Base-by-base conservation (phyloP, 1,140 invertebrate species). In the Notospermus geniculatus region DNA sequence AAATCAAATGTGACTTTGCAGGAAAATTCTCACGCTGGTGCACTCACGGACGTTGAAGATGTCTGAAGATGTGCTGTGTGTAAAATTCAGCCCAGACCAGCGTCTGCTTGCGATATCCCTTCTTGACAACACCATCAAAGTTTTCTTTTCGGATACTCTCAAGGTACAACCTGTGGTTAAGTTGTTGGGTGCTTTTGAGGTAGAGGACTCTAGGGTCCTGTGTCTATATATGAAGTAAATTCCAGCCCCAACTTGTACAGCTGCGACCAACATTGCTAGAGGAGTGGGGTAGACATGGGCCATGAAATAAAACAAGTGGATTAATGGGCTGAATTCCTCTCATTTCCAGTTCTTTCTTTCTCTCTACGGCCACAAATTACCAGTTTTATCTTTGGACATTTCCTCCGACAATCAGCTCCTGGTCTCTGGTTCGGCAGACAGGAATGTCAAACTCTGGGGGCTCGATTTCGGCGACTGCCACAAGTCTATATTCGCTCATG, bases 381-480 rank as follows among this genome's bases (percentile, higher is more conserved):
- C 97, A 1, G 92, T 98, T 0, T 82, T 92, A 0, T 92, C 91
- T 71, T 86, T 99, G 84, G 95, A 98, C 76, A 96, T 99, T 66
- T 94, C 91, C 0, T 89, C 88, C 68, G 96, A 99, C 81, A 92
- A 89, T 0, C 87, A 86, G 1, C 73, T 99, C 1, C 90, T 99
- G 62, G 91, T 88, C 1, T 97, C 96, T 0, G 96, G 95, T 25
- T 97, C 95, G 19, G 90, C 90, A 0, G 97, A 99, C 83, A 86
- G 95, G 23, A 97, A 94, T 80, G 86, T 98, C 2, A 97, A 98
- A 84, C 90, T 99, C 64, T 99, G 96, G 96, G 95, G 96, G 50
- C 86, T 99, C 77, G 95, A 98, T 81, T 99, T 97, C 83, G 97
- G 97, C 22, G 95, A 99, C 80, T 98, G 95, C 72, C 83, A 84